phyloP scores from a whole-genome alignment of 2,888 invertebrate species.

The Gryllus longicercus region DNA sequence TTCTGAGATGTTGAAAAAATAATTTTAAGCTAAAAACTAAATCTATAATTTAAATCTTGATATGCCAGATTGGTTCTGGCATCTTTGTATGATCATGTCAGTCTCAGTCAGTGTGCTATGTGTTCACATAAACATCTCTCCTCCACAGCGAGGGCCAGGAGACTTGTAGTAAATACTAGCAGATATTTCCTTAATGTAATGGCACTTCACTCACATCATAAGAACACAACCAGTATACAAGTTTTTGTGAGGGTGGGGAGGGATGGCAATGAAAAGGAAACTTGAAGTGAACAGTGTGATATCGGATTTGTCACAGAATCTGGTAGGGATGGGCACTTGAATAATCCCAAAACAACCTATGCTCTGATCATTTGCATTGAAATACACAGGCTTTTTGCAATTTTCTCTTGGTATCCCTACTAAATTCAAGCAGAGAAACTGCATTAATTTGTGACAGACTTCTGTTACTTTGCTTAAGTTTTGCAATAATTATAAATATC shows the following conservation, averaged over 20 bases:
- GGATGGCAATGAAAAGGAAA: neutral
- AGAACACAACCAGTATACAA: slow-evolving; percentile 20
- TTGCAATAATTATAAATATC: too few species aligned
- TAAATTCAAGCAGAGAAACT: too few species aligned
- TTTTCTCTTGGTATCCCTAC: too few species aligned
- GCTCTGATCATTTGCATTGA: too few species aligned
- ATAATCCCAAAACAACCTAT: neutral
- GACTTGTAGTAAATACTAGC: slow-evolving; percentile 31
- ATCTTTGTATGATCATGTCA: slow-evolving; percentile 30
- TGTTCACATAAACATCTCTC: slow-evolving; percentile 30
- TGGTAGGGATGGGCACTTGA: slow-evolving; percentile 5
- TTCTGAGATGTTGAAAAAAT: neutral
- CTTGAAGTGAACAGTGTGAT: neutral
- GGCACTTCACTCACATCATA: slow-evolving; percentile 25
- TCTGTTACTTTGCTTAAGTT: too few species aligned
- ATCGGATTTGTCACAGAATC: neutral
- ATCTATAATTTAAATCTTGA: neutral
- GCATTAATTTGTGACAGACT: too few species aligned
- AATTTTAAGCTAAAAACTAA: neutral
- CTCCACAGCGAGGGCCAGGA: slow-evolving; percentile 6
- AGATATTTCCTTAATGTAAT: slow-evolving; percentile 29
- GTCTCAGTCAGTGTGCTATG: slow-evolving; percentile 31
- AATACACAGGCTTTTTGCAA: too few species aligned
- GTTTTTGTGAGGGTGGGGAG: slow-evolving; percentile 3
- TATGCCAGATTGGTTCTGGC: slow-evolving; percentile 28